Conservation (phyloP, 2,888 invertebrate genomes). For the Leptura quadrifasciata region DNA sequence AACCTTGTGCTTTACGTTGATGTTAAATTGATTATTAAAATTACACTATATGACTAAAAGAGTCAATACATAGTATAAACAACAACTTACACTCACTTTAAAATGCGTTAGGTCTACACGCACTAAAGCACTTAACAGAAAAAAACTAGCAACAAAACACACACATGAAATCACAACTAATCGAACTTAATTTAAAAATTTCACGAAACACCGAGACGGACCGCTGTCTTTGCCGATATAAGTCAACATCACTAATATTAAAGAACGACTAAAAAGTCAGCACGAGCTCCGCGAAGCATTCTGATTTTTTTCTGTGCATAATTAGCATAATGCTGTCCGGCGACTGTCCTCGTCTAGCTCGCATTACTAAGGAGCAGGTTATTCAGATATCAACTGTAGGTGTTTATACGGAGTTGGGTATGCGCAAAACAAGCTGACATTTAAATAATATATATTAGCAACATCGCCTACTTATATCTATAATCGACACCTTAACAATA, state of each 20-base stretch:
- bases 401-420: slow-evolving; percentile 70
- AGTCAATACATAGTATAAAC: slow-evolving; percentile 27
- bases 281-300: slow-evolving; percentile 54
- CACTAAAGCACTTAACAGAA: neutral
- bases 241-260: slow-evolving; percentile 55
- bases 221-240: slow-evolving; percentile 37
- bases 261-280: slow-evolving; percentile 54
- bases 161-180: slow-evolving; percentile 14
- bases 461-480: slow-evolving; percentile 66
- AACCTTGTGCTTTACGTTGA: slow-evolving; percentile 23
- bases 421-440: slow-evolving; percentile 72
- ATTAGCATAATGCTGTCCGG: slow-evolving; percentile 58
- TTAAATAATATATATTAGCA: slow-evolving; percentile 70
- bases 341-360: slow-evolving; percentile 53
- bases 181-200: slow-evolving; percentile 1
- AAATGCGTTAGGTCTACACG: slow-evolving; percentile 34
- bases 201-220: slow-evolving; percentile 13
- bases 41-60: neutral
- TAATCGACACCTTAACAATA: slow-evolving; percentile 57
- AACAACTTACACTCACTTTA: slow-evolving; percentile 58
- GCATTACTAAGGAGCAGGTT: slow-evolving; percentile 57
- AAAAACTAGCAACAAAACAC: slow-evolving; percentile 24
- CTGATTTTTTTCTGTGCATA: slow-evolving; percentile 54
- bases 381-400: slow-evolving; percentile 64
- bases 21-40: neutral